Percentiles rank a stretch among this genome's conserved stretches.
Evolutionary conservation across 2,888 invertebrate species (phyloP).

Genomic region (Callimorpha dominula): DNA sequence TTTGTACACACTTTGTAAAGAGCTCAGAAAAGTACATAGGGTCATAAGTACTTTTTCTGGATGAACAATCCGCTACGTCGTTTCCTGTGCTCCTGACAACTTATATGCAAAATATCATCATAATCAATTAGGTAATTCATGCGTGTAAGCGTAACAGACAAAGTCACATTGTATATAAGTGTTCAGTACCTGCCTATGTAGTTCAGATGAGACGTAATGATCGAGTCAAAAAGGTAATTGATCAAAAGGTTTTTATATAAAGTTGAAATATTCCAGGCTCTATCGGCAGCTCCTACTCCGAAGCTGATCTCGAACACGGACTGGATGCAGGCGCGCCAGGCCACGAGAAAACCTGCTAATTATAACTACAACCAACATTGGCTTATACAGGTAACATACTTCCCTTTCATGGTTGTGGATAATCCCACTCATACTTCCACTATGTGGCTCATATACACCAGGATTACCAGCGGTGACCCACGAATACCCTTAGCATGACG

Average conservation of each 20-base stretch:
- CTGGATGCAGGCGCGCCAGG: conserved; percentile 90
- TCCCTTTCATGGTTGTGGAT: background rate
- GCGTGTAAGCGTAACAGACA: too few relatives aligned
- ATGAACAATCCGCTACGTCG: too few relatives aligned
- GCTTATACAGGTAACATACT: conserved; percentile 91
- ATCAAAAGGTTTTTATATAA: background rate
- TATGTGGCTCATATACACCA: background rate
- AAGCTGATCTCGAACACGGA: conserved; percentile 90
- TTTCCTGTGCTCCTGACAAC: too few relatives aligned
- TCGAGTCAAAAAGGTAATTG: background rate
- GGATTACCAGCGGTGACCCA: background rate
- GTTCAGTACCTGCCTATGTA: background rate
- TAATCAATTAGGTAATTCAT: too few relatives aligned
- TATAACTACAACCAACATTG: conserved; percentile 94
- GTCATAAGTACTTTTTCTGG: too few relatives aligned
- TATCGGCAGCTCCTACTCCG: conserved; percentile 93
- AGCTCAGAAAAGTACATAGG: too few relatives aligned
- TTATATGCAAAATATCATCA: too few relatives aligned
- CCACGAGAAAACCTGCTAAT: conserved; percentile 83
- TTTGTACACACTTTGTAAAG: too few relatives aligned
- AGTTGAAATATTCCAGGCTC: conserved; percentile 71
- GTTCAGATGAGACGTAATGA: too few relatives aligned
- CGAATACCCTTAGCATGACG: background rate
- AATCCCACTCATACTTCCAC: background rate
- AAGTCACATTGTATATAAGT: too few relatives aligned